phyloP scores from a whole-genome alignment of 2,113 vertebrate species.

The Protomyctophum bolini region DNA sequence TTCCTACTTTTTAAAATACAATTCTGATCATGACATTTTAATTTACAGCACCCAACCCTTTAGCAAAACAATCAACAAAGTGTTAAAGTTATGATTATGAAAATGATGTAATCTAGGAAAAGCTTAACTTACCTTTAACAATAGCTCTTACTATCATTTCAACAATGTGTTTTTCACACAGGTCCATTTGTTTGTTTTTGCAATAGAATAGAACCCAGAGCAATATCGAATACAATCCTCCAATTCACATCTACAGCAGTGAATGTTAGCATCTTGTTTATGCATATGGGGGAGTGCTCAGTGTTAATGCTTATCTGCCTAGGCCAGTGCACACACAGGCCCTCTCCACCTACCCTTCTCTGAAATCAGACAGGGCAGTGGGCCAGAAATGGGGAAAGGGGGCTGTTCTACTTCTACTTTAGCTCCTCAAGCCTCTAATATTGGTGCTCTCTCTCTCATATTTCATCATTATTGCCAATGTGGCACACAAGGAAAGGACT shows the following conservation, averaged over 20 bases:
- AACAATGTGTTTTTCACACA: constrained; percentile 67
- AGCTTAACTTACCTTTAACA: constrained; percentile 74
- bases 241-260: constrained; percentile 6
- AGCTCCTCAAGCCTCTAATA: too few species aligned
- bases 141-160: constrained; percentile 77
- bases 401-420: not conserved
- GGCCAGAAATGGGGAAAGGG: not conserved
- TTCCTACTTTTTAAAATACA: not conserved
- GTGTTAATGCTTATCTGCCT: constrained; percentile 71
- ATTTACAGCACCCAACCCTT: too few species aligned
- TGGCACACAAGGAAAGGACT: constrained; percentile 1
- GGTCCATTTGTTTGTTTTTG: constrained; percentile 64
- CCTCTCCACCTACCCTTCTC: constrained; percentile 26
- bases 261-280: constrained; percentile 55
- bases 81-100: too few species aligned
- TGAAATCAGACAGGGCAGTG: constrained; percentile 17
- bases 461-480: not conserved
- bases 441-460: not conserved
- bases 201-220: constrained; percentile 8
- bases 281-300: constrained; percentile 61
- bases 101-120: too few species aligned
- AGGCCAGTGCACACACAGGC: constrained; percentile 59
- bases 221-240: not conserved
- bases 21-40: not conserved
- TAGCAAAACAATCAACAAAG: too few species aligned